Evolutionary conservation across 1,140 invertebrate species (phyloP).

Genomic region (Cryptotermes secundus): DNA sequence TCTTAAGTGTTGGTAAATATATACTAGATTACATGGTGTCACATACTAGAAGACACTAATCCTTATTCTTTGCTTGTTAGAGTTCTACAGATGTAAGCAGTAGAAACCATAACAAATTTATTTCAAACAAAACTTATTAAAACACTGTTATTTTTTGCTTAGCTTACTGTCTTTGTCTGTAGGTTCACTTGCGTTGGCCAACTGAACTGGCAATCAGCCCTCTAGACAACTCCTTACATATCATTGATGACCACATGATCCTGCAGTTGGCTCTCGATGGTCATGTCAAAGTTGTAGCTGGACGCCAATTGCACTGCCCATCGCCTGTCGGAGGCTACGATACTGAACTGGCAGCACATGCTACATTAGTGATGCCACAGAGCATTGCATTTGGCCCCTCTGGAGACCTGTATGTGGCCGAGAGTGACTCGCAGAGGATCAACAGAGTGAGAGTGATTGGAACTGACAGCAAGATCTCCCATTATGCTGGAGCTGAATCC

Average conservation of each 20-base stretch:
- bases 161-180: constrained; percentile 37
- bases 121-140: not conserved
- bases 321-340: constrained; percentile 61
- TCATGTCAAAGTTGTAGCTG: constrained; percentile 87
- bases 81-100: too few relatives aligned
- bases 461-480: constrained; percentile 87
- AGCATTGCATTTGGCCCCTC: constrained; percentile 92
- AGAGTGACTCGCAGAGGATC: constrained; percentile 93
- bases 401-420: constrained; percentile 92
- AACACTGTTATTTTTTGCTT: not conserved
- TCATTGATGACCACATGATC: constrained; percentile 95
- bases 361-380: constrained; percentile 72
- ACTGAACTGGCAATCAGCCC: constrained; percentile 92
- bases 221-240: constrained; percentile 89
- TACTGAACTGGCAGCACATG: constrained; percentile 49
- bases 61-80: too few relatives aligned
- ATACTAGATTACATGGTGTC: too few relatives aligned
- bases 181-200: constrained; percentile 90
- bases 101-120: too few relatives aligned
- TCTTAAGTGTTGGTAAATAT: too few relatives aligned
- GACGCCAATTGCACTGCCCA: constrained; percentile 86
- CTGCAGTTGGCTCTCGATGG: constrained; percentile 87
- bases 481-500: constrained; percentile 91
- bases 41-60: too few relatives aligned
- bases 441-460: constrained; percentile 82